A percentile compares a stretch with the other conserved stretches of the same genome.
phyloP scores from a whole-genome alignment of 2,888 invertebrate genomes.

The Zelleria hepariella region DNA sequence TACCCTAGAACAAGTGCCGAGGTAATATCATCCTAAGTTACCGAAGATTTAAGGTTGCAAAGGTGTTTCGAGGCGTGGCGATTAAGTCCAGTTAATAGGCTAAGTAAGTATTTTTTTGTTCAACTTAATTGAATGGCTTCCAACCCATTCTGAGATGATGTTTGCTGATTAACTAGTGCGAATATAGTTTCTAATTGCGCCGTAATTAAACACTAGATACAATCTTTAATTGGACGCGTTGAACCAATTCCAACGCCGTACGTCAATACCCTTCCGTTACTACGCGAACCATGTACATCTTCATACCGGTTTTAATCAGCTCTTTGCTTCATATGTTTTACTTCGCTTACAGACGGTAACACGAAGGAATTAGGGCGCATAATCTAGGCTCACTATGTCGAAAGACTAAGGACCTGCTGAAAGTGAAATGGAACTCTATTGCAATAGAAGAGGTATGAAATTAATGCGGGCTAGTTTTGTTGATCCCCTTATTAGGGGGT shows the following conservation, averaged over 20 bases:
- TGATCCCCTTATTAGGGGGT: neutral
- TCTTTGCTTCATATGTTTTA: neutral
- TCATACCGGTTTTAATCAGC: neutral
- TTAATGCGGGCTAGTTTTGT: too few species aligned
- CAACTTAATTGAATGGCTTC: constrained; percentile 20
- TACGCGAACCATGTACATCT: neutral
- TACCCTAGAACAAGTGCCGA: neutral
- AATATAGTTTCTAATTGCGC: constrained; percentile 51
- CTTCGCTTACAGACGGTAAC: neutral
- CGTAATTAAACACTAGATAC: constrained; percentile 38
- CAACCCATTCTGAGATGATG: constrained; percentile 40
- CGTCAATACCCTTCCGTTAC: neutral
- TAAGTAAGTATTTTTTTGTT: constrained; percentile 35
- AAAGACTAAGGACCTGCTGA: neutral
- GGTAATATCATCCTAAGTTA: neutral
- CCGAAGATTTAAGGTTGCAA: neutral
- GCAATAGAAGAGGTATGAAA: neutral
- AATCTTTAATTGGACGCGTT: constrained; percentile 3
- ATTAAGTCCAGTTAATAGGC: constrained; percentile 34
- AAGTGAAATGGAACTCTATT: neutral
- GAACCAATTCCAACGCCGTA: neutral
- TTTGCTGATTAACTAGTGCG: constrained; percentile 31
- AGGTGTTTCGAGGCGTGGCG: constrained; percentile 13
- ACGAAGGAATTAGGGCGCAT: neutral
- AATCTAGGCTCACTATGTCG: neutral